These are phyloP conservation scores for Syngnathus acus DNA, from an alignment of 2,797 vertebrate genomes.

Conservation along the genomic window DNA sequence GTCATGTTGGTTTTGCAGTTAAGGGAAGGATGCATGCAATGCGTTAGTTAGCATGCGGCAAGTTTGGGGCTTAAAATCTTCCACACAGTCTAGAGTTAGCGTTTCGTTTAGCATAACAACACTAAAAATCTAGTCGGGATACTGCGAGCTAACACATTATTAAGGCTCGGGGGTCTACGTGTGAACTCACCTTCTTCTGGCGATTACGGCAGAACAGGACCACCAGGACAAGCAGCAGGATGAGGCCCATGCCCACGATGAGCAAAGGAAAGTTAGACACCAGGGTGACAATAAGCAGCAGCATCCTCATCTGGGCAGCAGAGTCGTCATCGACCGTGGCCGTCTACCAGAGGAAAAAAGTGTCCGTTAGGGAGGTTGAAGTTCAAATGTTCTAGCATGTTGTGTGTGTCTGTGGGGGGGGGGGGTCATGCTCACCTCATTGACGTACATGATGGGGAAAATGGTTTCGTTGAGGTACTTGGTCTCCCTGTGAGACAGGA, in stretches of 20 bases:
- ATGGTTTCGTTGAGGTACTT: slow-evolving; percentile 68
- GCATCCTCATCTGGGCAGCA: slow-evolving; percentile 67
- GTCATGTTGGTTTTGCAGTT: slow-evolving; percentile 31
- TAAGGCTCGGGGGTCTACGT: not conserved
- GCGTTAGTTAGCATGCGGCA: slow-evolving; percentile 45
- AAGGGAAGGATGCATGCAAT: slow-evolving; percentile 29
- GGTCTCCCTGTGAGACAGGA: slow-evolving; percentile 53
- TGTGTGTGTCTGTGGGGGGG: too few species aligned
- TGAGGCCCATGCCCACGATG: slow-evolving; percentile 70
- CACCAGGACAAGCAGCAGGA: slow-evolving; percentile 70
- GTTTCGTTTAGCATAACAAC: slow-evolving; percentile 1
- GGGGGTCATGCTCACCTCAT: slow-evolving; percentile 64
- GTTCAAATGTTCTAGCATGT: not conserved
- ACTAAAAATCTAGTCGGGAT: not conserved
- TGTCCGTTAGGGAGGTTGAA: not conserved
- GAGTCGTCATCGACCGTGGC: slow-evolving; percentile 73
- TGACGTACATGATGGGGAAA: slow-evolving; percentile 80
- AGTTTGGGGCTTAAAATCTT: slow-evolving; percentile 23
- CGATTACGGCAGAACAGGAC: slow-evolving; percentile 72
- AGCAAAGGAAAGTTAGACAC: slow-evolving; percentile 74
- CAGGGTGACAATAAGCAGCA: slow-evolving; percentile 69
- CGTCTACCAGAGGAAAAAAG: slow-evolving; percentile 46
- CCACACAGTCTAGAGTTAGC: slow-evolving; percentile 17
- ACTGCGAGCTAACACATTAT: not conserved
- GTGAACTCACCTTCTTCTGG: slow-evolving; percentile 69